Base-by-base conservation (phyloP, 2,113 vertebrate species). In the Chaenogobius annularis region DNA sequence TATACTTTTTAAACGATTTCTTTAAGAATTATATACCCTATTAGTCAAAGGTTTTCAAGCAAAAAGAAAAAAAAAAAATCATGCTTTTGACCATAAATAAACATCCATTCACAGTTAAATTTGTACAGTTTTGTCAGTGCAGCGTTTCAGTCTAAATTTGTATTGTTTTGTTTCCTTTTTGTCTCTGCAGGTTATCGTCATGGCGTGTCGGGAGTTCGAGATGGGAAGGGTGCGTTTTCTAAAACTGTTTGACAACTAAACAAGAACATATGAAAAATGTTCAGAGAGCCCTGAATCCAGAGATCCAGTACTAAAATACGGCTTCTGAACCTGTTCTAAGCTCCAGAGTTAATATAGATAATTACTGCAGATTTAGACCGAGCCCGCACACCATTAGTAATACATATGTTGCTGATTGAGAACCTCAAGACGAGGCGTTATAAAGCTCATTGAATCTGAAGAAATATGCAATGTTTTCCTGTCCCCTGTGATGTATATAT, bases 121-220 rank as follows among this genome's bases (percentile, higher is more conserved):
- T 40, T 3, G n/a, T 23, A 13, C 20, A 46, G 54, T 44, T 73
- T 68, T 47, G 26, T 11, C 8, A 31, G 11, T 40, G 19, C 13
- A 56, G 11, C 14, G 10, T 20, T 46, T 66, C n/a, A 9, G 64
- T n/a, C 17, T 55, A 64, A 74, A 69, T 80, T 48, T 72, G 75
- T 46, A 78, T 56, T 40, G 3, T 63, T 61, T 68, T 73, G 31
- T 77, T 67, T 73, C 68, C 63, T 68, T 48, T 83, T 68, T 89
- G 75, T 88, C 46, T 80, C 72, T 17, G 54, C 92, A 99, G 98
- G 96, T 99, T 86, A 98, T 99, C 81, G 95, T 98, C 44, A 98
- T 99, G 98, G 98, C 97, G 31, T 99, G 98, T 92, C 95, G 97
- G 84, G 98, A 99, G 88, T 98, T 99, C 89, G 98, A 99, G 90